A percentile compares a stretch with the other conserved stretches of the same genome.
Conservation (phyloP, 2,113 vertebrate species). For the Natator depressus region DNA sequence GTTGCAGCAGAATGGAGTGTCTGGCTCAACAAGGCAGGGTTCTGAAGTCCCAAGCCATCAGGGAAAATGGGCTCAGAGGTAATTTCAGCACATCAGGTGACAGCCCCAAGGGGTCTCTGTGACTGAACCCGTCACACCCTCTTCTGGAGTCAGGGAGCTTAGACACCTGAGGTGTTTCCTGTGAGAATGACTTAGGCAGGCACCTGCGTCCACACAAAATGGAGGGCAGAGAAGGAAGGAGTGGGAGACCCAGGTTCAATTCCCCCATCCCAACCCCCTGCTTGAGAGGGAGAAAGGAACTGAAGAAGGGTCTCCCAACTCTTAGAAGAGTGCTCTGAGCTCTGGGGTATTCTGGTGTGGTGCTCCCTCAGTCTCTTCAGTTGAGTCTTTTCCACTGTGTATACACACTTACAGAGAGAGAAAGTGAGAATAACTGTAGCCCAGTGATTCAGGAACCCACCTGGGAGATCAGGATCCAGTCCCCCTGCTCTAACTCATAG, state of each 20-base stretch:
- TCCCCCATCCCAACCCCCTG: fast-evolving
- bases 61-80: too few species aligned
- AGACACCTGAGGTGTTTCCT: neutral
- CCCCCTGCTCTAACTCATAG: neutral
- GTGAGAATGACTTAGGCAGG: neutral
- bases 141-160: neutral
- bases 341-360: neutral
- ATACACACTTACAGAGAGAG: neutral
- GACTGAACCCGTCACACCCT: neutral
- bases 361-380: neutral
- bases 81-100: too few species aligned
- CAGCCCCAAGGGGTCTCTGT: too few species aligned
- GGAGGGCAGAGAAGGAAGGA: neutral
- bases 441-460: too few species aligned
- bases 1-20: too few species aligned
- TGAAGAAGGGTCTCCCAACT: neutral
- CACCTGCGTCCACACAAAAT: neutral
- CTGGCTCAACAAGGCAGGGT: too few species aligned
- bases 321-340: neutral
- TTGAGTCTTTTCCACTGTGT: neutral
- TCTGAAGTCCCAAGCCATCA: too few species aligned
- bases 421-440: neutral
- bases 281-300: neutral
- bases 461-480: neutral
- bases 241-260: neutral